phyloP scores from a whole-genome alignment of 2,888 invertebrate genomes.

The Lithophane ornitopus region DNA sequence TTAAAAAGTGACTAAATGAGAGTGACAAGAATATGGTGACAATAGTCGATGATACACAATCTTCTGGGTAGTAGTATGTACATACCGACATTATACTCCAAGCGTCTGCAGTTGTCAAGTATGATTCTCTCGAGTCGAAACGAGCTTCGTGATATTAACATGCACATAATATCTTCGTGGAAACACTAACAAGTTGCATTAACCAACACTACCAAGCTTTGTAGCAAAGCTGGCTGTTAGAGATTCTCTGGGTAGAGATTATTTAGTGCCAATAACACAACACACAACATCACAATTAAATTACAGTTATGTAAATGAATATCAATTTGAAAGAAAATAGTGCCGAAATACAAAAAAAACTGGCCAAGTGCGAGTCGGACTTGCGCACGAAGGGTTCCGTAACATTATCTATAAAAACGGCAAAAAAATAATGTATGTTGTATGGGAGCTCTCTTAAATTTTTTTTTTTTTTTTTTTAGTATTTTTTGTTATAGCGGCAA shows the following conservation, averaged over 20 bases:
- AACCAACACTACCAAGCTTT: background rate
- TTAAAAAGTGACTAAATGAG: too few relatives aligned
- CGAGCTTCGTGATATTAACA: background rate
- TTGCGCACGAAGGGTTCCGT: too few relatives aligned
- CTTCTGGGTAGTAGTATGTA: background rate
- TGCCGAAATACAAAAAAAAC: background rate
- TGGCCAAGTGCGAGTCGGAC: too few relatives aligned
- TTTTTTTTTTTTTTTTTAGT: too few relatives aligned
- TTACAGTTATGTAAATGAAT: background rate
- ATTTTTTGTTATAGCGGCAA: too few relatives aligned
- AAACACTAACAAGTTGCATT: background rate
- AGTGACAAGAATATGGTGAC: background rate
- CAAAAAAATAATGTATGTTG: too few relatives aligned
- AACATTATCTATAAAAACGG: too few relatives aligned
- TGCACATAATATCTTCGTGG: background rate
- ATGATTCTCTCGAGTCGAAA: background rate
- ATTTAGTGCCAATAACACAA: background rate
- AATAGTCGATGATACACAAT: background rate
- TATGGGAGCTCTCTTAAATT: too few relatives aligned
- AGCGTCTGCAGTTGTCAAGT: background rate
- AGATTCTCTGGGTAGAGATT: background rate
- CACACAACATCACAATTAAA: background rate
- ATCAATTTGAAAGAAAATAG: too few relatives aligned
- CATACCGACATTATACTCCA: background rate
- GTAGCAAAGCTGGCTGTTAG: background rate